A percentile compares a stretch with the other conserved stretches of the same genome.
Conservation (phyloP, 2,113 vertebrate species). For the Dromiciops gliroides region DNA sequence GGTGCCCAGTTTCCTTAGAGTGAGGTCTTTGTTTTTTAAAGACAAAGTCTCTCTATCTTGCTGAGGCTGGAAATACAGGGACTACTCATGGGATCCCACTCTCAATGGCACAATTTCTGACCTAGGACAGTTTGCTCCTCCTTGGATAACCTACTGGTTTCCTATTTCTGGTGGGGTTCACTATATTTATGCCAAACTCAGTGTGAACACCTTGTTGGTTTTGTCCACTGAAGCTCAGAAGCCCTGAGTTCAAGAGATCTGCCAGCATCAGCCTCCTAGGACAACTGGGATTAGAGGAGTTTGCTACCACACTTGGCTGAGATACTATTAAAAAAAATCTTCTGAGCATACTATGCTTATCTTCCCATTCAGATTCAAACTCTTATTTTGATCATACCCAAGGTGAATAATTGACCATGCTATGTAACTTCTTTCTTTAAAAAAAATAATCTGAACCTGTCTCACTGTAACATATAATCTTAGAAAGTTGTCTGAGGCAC, state of each 20-base stretch:
- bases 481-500: not conserved
- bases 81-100: not conserved
- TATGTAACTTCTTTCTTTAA: not conserved
- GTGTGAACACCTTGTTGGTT: not conserved
- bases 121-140: not conserved
- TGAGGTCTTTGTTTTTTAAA: not conserved
- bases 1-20: not conserved
- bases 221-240: not conserved
- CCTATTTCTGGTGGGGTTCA: not conserved
- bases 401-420: not conserved
- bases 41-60: not conserved
- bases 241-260: not conserved
- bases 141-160: not conserved
- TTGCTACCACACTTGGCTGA: not conserved
- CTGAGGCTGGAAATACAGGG: not conserved
- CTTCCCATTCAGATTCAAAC: not conserved
- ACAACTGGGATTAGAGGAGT: not conserved
- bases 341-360: not conserved
- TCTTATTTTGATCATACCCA: not conserved
- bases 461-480: not conserved
- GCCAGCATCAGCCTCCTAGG: not conserved
- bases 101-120: not conserved
- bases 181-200: not conserved
- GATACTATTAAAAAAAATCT: not conserved
- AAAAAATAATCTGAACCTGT: not conserved